These are phyloP conservation scores for Microplitis demolitor DNA, from an alignment of 1,140 invertebrate species.

Conservation along the genomic window DNA sequence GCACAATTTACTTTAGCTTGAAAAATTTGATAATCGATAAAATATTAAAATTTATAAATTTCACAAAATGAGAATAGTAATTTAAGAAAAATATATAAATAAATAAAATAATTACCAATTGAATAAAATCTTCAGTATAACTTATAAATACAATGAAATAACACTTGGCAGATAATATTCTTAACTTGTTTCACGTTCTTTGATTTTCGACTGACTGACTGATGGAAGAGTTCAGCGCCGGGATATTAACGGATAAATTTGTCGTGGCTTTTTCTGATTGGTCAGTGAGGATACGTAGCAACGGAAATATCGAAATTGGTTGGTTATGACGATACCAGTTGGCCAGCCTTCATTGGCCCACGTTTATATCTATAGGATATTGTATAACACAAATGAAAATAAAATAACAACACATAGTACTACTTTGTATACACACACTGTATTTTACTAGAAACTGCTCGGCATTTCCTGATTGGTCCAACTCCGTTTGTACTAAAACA, in stretches of 20 bases:
- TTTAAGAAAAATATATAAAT: background rate
- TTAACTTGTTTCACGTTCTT: constrained; percentile 8
- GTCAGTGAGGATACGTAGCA: constrained; percentile 40
- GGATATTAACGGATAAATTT: constrained; percentile 60
- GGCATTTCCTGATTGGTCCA: constrained; percentile 20
- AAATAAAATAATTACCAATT: too few relatives aligned
- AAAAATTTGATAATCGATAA: background rate
- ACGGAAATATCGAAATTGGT: constrained; percentile 44
- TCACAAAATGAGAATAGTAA: background rate
- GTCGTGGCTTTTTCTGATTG: constrained; percentile 63
- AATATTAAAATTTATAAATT: background rate
- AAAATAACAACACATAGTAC: constrained; percentile 26
- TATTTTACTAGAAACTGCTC: constrained; percentile 32
- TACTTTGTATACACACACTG: background rate
- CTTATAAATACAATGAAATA: background rate
- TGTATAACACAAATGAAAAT: too few relatives aligned
- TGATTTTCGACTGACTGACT: constrained; percentile 52
- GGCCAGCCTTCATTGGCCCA: constrained; percentile 63
- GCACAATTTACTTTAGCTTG: background rate
- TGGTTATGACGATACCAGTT: constrained; percentile 54
- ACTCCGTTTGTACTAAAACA: background rate
- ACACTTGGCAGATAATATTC: background rate
- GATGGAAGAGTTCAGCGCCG: constrained; percentile 41
- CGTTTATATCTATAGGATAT: constrained; percentile 42
- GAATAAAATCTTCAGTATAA: too few relatives aligned